Evolutionary conservation across 2,888 invertebrate species (phyloP), one percentile per base, ranked within the genome.

Genomic region (Carterocephalus palaemon): DNA sequence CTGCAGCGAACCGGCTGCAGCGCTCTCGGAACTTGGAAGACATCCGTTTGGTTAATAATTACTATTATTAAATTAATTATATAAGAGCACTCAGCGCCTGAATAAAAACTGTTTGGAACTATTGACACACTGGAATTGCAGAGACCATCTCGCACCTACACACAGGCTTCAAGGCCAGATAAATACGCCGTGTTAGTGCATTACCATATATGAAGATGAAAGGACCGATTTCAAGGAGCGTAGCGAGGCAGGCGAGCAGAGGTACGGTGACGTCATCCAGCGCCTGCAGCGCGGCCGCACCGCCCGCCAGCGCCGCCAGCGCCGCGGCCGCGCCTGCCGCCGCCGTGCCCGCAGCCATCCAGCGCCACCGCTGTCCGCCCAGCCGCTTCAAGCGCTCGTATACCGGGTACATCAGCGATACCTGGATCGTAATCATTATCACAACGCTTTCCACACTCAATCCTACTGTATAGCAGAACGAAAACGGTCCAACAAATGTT

Each of bases 161-260:
- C n/a, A n/a, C n/a, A n/a, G n/a, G n/a, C n/a, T n/a, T n/a, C n/a
- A n/a, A n/a, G n/a, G n/a, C n/a, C n/a, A n/a, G n/a, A n/a, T n/a
- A n/a, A n/a, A n/a, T n/a, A n/a, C n/a, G n/a, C n/a, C n/a, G n/a
- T n/a, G n/a, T n/a, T n/a, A n/a, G n/a, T n/a, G n/a, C n/a, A n/a
- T 23, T 53, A 84, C 85, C 85, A 46, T 85, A 85, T 45, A 84
- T 67, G 37, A 75, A 72, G 1, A 75, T 57, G 46, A 85, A 78
- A 0, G 74, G 74, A 6, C 65, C 46, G 34, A 80, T 63, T 47
- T 86, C 85, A 0, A 75, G 29, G 1, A 70, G 47, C 1, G 76
- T 74, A 0, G 75, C 61, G 2, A 72, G 2, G 37, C 60, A 62
- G 38, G 70, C 49, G 1, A 85, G 59, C 2, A 75, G 40, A 0